A percentile compares a stretch with the other conserved stretches of the same genome.
These are phyloP conservation scores for Tretioscincus oriximinensis DNA, from an alignment of 2,113 vertebrate species.

Conservation along the genomic window DNA sequence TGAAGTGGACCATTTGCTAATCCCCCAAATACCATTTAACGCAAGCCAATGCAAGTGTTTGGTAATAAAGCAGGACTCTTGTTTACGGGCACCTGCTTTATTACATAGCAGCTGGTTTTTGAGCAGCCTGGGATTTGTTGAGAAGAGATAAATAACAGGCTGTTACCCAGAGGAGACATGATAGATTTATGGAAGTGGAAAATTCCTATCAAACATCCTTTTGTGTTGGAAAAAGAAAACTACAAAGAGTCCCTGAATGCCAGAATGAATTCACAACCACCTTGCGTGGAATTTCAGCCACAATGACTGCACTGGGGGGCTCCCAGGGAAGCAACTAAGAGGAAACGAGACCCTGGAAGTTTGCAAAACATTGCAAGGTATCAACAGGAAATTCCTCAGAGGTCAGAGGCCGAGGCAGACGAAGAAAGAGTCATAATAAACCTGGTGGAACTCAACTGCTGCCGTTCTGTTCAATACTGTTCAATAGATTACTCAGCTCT, in stretches of 20 bases:
- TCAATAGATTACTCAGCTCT: no score
- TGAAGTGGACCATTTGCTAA: neutral
- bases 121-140: neutral
- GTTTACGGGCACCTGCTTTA: neutral
- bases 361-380: no score
- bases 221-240: no score
- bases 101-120: neutral
- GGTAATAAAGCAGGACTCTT: neutral
- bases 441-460: no score
- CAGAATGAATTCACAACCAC: neutral
- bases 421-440: no score
- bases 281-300: neutral
- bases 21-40: neutral
- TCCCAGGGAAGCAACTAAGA: no score
- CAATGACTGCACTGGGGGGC: no score
- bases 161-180: neutral
- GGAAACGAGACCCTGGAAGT: no score
- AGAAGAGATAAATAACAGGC: neutral
- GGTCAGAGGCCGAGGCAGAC: no score
- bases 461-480: no score
- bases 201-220: neutral
- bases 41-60: neutral
- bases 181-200: slow-evolving; percentile 9
- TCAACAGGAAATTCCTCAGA: no score
- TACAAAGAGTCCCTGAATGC: neutral